Evolutionary conservation across 2,113 vertebrate genomes (phyloP).

Genomic region (Leptosomus discolor): DNA sequence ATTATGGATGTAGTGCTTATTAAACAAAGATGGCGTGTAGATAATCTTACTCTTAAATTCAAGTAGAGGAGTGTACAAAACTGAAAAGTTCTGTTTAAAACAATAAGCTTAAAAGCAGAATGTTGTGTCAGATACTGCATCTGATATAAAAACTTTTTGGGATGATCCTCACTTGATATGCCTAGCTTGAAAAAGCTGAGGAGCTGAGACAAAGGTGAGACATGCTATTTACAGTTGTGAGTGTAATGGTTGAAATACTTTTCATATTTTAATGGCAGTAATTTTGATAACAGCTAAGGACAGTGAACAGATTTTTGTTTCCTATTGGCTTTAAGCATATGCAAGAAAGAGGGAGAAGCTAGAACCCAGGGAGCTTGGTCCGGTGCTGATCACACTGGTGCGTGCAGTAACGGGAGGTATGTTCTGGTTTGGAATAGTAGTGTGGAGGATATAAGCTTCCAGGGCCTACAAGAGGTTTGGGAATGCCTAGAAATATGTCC

Average conservation of each 20-base stretch:
- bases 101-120: background rate
- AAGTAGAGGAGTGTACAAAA: background rate
- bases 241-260: background rate
- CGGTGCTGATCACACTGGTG: background rate
- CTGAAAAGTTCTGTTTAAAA: background rate
- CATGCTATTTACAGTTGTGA: background rate
- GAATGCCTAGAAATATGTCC: background rate
- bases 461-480: background rate
- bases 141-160: background rate
- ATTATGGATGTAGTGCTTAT: background rate
- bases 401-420: rapidly evolving
- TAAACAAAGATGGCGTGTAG: background rate
- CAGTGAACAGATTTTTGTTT: background rate
- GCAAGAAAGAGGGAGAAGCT: background rate
- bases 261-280: background rate
- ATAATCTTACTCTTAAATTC: background rate
- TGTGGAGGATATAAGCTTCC: background rate
- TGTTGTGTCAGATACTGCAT: background rate
- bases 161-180: background rate
- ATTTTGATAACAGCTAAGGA: background rate
- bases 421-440: background rate
- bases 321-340: background rate
- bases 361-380: background rate
- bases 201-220: background rate
- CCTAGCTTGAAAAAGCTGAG: background rate